Percentiles rank a stretch among this genome's conserved stretches.
Evolutionary conservation across 2,888 invertebrate species (phyloP).

Genomic region (Lissocephala sabroskyi): DNA sequence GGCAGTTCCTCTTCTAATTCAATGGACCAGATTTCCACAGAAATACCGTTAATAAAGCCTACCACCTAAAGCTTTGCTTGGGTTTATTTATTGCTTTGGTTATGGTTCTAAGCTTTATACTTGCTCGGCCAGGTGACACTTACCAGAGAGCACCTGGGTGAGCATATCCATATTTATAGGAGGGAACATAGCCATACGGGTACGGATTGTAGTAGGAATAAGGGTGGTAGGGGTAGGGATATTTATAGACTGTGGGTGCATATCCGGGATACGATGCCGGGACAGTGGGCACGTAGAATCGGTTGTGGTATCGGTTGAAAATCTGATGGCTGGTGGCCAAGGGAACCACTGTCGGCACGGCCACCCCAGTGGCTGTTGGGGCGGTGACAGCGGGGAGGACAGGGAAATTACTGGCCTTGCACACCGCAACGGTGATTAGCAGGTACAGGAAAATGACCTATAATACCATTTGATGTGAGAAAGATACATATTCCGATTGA

Average conservation of each 20-base stretch:
- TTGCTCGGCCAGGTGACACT: too few species aligned
- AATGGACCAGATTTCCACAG: too few species aligned
- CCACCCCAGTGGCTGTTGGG: slow-evolving; percentile 26
- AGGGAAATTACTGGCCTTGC: slow-evolving; percentile 40
- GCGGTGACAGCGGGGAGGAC: slow-evolving; percentile 29
- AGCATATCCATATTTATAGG: too few species aligned
- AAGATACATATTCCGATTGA: too few species aligned
- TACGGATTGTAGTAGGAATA: slow-evolving; percentile 43
- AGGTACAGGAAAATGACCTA: too few species aligned
- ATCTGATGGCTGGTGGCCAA: slow-evolving; percentile 61
- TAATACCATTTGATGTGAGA: too few species aligned
- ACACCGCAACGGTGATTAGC: slow-evolving; percentile 20
- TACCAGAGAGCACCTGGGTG: too few species aligned
- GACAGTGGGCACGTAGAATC: slow-evolving; percentile 38
- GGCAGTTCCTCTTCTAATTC: slow-evolving; percentile 25
- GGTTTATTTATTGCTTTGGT: too few species aligned
- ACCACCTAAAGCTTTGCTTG: too few species aligned
- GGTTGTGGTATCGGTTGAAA: slow-evolving; percentile 63
- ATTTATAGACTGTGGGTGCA: slow-evolving; percentile 28
- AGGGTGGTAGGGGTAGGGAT: slow-evolving; percentile 17
- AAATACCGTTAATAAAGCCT: too few species aligned
- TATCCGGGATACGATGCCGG: slow-evolving; percentile 5
- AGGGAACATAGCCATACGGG: slow-evolving; percentile 35
- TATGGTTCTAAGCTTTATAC: too few species aligned
- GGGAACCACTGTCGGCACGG: slow-evolving; percentile 45